Evolutionary conservation across 1,140 invertebrate genomes (phyloP).

Genomic region (Neocloeon triangulifer): DNA sequence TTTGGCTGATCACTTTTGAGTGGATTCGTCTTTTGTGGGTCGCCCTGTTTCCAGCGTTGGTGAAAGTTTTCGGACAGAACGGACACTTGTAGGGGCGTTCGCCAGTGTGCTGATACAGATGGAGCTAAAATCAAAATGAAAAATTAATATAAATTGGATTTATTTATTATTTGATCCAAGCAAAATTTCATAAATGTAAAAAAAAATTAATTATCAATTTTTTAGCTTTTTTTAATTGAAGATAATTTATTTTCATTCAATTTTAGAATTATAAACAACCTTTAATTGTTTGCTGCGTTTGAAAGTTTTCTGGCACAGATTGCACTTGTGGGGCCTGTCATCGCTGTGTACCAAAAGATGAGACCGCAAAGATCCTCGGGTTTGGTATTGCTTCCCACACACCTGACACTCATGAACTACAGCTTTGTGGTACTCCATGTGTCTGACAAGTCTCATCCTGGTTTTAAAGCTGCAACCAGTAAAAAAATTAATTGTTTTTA

Average conservation of each 20-base stretch:
- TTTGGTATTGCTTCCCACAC: slow-evolving; percentile 43
- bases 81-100: slow-evolving; percentile 58
- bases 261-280: too few relatives aligned
- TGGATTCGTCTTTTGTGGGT: slow-evolving; percentile 52
- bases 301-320: slow-evolving; percentile 46
- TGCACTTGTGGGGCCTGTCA: slow-evolving; percentile 40
- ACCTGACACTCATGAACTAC: slow-evolving; percentile 38
- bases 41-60: slow-evolving; percentile 53
- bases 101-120: slow-evolving; percentile 59
- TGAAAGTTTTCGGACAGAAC: slow-evolving; percentile 58
- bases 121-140: slow-evolving; percentile 26
- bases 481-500: slow-evolving; percentile 1
- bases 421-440: slow-evolving; percentile 38
- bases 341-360: slow-evolving; percentile 49
- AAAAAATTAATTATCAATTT: too few relatives aligned
- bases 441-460: slow-evolving; percentile 35
- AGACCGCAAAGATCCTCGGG: slow-evolving; percentile 38
- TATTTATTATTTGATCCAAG: too few relatives aligned
- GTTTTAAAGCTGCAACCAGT: slow-evolving; percentile 38
- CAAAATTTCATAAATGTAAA: too few relatives aligned
- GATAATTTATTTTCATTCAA: too few relatives aligned
- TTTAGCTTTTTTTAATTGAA: not conserved
- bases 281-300: slow-evolving; percentile 53
- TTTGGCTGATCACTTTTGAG: slow-evolving; percentile 19
- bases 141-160: not conserved